Evolutionary conservation across 1,140 invertebrate species (phyloP), one percentile per base, ranked within the genome.

Genomic region (Glossosoma conforme): DNA sequence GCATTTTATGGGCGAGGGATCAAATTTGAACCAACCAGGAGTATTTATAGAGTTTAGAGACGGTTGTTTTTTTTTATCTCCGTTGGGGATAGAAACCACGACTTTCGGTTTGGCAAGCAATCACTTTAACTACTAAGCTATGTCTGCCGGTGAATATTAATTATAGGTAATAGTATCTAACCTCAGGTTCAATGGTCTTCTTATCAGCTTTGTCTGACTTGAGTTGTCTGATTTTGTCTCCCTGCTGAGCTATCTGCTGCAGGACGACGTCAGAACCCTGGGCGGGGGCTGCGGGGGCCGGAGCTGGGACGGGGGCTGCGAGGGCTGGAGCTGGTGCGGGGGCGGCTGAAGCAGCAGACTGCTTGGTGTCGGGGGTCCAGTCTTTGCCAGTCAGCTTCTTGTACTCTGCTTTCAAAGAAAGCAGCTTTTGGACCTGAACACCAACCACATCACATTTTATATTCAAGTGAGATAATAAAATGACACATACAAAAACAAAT

Each of bases 351-450:
- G 64, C 58, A 28, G 24, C 24, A 15, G 48, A 49, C 18, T 44
- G 28, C 18, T 52, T 48, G 33, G 65, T 59, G 41, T 68, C 72
- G 2, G 80, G 78, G 44, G 81, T 80, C 83, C 83, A 86, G 44
- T 87, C 84, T 52, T 69, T 68, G 19, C 84, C 85, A 9, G 81
- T 79, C 6, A 66, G 56, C 32, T 65, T 63, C 68, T 87, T 87
- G 64, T 81, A 91, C 37, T 87, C 74, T 0, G 73, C 70, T 67
- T 91, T 91, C 9, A 91, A 68, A 11, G 65, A 63, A 1, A 89
- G 61, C 4, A 91, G 69, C 22, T 67, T 66, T 61, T 89, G 83
- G 0, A 89, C 84, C 71, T 74, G 28, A 44, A 28, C 15, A 40
- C 2, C n/a, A n/a, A n/a, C n/a, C n/a, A n/a, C n/a, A n/a, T n/a